phyloP scores from a whole-genome alignment of 2,888 invertebrate species.

The Lasioglossum zephyrum region DNA sequence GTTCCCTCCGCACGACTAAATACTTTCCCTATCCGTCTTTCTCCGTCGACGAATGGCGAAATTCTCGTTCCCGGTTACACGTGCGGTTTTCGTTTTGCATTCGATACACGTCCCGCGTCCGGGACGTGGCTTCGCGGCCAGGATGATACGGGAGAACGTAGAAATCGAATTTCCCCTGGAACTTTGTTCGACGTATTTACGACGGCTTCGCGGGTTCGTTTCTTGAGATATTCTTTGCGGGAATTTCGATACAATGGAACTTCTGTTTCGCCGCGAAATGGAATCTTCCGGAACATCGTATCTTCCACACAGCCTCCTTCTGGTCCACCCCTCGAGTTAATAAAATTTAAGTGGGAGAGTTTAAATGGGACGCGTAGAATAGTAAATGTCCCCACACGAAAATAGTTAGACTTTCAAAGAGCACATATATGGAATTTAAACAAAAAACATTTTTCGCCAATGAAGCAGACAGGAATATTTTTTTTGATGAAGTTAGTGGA shows the following conservation, averaged over 20 bases:
- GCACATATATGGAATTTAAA: no score
- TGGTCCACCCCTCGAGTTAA: not conserved
- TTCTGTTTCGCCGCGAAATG: not conserved
- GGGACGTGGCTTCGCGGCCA: not conserved
- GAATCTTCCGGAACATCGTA: not conserved
- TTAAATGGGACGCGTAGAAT: not conserved
- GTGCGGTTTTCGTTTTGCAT: not conserved
- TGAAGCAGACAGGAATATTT: no score
- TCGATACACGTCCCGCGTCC: conserved; percentile 1
- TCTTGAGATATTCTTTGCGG: not conserved
- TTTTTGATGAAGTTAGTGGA: no score
- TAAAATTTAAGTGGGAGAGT: not conserved
- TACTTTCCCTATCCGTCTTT: not conserved
- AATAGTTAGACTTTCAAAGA: not conserved
- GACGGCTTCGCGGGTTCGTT: conserved; percentile 1
- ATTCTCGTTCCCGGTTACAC: not conserved
- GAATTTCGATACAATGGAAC: not conserved
- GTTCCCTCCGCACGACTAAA: not conserved
- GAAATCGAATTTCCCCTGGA: conserved; percentile 26
- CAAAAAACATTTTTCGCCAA: no score
- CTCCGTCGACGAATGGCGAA: not conserved
- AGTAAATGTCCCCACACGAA: not conserved
- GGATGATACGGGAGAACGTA: conserved; percentile 3
- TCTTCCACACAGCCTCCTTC: not conserved
- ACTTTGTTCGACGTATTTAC: conserved; percentile 25